A percentile compares a stretch with the other conserved stretches of the same genome.
Evolutionary conservation across 1,140 invertebrate genomes (phyloP).

Genomic region (Camponotus floridanus): DNA sequence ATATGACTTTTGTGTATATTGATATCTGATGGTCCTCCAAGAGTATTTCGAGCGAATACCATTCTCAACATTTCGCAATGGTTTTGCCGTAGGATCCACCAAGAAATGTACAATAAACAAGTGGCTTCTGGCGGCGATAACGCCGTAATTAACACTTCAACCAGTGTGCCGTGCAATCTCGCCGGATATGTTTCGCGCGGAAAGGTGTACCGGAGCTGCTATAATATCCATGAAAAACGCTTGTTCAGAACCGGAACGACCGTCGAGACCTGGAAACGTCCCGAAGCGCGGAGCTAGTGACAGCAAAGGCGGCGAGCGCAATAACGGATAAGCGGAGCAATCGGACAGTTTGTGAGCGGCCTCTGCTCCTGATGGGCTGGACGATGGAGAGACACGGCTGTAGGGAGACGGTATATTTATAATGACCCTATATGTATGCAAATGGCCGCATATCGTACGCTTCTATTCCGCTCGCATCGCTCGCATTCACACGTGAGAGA

Average conservation of each 20-base stretch:
- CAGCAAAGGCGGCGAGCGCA: conserved; percentile 76
- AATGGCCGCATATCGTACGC: conserved; percentile 85
- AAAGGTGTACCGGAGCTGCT: conserved; percentile 5
- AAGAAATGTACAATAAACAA: conserved; percentile 57
- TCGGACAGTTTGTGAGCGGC: conserved; percentile 80
- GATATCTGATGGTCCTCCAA: not conserved
- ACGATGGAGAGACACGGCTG: conserved; percentile 78
- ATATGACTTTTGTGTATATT: not conserved
- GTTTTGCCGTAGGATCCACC: conserved; percentile 4
- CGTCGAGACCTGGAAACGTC: conserved; percentile 61
- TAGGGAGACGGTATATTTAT: conserved; percentile 85
- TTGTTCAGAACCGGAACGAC: conserved; percentile 63
- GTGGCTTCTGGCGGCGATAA: conserved; percentile 48
- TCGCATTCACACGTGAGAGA: conserved; percentile 79
- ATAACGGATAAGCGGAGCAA: conserved; percentile 85
- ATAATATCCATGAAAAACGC: conserved; percentile 66
- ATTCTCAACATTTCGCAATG: conserved; percentile 6
- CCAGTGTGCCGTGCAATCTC: conserved; percentile 27
- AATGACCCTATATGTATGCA: conserved; percentile 87
- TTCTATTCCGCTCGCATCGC: conserved; percentile 81
- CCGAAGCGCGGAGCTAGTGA: conserved; percentile 62
- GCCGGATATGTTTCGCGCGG: conserved; percentile 21
- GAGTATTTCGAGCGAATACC: not conserved
- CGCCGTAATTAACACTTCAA: conserved; percentile 55
- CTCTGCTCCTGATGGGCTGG: conserved; percentile 81